Evolutionary conservation across 1,140 invertebrate genomes (phyloP), one percentile per base, ranked within the genome.

Genomic region (Drosophila ambigua): DNA sequence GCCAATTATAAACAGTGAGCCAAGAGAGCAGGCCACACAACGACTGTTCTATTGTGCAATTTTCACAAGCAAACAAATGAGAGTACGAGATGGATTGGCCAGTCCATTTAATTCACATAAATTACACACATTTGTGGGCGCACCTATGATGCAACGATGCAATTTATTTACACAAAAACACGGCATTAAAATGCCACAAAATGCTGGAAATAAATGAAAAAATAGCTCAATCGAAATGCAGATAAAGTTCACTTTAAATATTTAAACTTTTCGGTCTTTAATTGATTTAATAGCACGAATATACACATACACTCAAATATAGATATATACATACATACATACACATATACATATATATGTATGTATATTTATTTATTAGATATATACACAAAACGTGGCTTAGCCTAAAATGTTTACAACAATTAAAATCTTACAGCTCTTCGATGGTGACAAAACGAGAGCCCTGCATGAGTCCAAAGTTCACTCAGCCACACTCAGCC

Each of bases 401-500:
- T 72, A 80, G 43, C 43, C 77, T 73, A 69, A 13, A 43, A 76
- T 65, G 64, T 72, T 84, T 60, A 78, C 64, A 85, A 71, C 65
- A 81, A 48, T 75, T 77, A 85, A 85, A 87, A 85, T 39, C 77
- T 81, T 87, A 85, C 77, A 85, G 69, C 77, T 72, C 69, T 71
- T 78, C 62, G 78, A 75, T 85, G 81, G 58, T 77, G 39, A 35
- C 3, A 4, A 39, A 4, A 4, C 3, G 35, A 39, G 35, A 11
- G 11, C 35, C 31, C 35, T 13, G 11, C 11, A 13, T 39, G 35
- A 13, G 26, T 28, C 5, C 23, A 24, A 24, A 24, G 23, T 24
- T 4, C 26, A 7, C 5, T 28, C 26, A 28, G 26, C 5, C 26
- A 28, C 26, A 28, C 26, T 13, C 11, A 26, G 26, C 5, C 26